Evolutionary conservation across 2,888 invertebrate species (phyloP).

Genomic region (Operophtera brumata): DNA sequence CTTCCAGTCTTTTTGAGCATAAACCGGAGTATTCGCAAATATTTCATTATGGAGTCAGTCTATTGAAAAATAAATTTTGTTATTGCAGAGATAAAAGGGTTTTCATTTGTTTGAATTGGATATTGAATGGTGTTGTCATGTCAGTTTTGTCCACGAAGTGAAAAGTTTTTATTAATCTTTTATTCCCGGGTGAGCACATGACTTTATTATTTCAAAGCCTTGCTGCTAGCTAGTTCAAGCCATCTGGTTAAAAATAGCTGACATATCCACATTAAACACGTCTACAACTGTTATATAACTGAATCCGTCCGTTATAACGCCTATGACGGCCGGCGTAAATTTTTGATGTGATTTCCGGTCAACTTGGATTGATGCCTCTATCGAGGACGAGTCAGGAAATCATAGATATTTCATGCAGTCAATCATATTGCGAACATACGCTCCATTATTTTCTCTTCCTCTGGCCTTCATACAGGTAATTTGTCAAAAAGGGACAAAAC

Average conservation of each 20-base stretch:
- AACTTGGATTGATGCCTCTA: slow-evolving; percentile 16
- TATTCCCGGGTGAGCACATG: neutral
- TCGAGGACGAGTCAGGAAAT: slow-evolving; percentile 17
- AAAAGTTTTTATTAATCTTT: neutral
- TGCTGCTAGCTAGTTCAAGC: neutral
- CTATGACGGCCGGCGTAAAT: slow-evolving; percentile 16
- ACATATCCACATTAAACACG: neutral
- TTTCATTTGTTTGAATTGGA: slow-evolving; percentile 58
- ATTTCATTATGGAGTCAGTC: slow-evolving; percentile 62
- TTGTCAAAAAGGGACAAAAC: too few relatives aligned
- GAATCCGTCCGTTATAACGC: slow-evolving; percentile 10
- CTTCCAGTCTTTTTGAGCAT: slow-evolving; percentile 53
- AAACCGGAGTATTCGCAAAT: slow-evolving; percentile 58
- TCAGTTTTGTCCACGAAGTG: neutral
- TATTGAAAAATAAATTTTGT: slow-evolving; percentile 60
- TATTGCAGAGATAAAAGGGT: slow-evolving; percentile 57
- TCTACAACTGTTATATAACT: neutral
- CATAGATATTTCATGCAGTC: slow-evolving; percentile 29
- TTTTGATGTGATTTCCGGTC: slow-evolving; percentile 18
- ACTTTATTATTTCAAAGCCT: neutral
- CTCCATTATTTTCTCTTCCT: neutral
- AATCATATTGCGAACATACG: slow-evolving; percentile 11
- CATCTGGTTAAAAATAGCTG: neutral
- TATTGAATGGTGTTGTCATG: slow-evolving; percentile 52
- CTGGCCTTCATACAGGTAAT: neutral